Conservation (phyloP, 2,888 invertebrate species). For the Lasiommata megera region DNA sequence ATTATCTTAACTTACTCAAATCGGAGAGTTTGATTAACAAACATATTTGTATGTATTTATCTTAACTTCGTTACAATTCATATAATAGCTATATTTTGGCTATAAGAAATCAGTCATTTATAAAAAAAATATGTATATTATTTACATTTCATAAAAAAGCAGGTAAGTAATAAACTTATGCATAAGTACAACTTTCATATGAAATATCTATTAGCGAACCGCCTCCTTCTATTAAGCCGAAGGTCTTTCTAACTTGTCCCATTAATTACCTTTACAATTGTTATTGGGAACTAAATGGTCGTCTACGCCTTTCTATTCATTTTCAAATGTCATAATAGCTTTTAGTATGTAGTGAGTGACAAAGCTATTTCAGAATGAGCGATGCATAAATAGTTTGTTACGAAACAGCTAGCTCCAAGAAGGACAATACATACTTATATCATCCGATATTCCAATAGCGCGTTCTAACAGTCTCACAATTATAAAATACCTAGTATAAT, state of each 20-base stretch:
- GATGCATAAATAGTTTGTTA: not conserved
- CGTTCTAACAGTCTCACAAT: no score
- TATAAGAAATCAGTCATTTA: no score
- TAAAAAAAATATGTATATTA: no score
- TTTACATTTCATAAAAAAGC: no score
- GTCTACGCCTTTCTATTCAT: slow-evolving; percentile 20
- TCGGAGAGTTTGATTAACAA: no score
- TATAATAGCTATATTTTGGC: no score
- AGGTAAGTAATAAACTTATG: no score
- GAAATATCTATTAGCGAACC: slow-evolving; percentile 24
- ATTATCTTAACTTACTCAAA: not conserved
- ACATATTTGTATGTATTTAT: no score
- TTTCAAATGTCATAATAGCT: slow-evolving; percentile 32
- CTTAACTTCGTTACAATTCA: no score
- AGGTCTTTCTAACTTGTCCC: slow-evolving; percentile 36
- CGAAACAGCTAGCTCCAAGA: not conserved
- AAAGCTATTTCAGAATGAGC: not conserved
- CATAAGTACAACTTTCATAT: slow-evolving; percentile 17
- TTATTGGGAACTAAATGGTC: slow-evolving; percentile 24
- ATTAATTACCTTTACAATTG: slow-evolving; percentile 36
- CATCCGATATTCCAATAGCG: no score
- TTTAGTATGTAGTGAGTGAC: slow-evolving; percentile 17
- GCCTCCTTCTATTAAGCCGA: slow-evolving; percentile 42
- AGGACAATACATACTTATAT: not conserved
- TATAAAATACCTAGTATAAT: no score